These are phyloP conservation scores for Podarcis raffonei DNA, from an alignment of 2,113 vertebrate species.

Conservation along the genomic window DNA sequence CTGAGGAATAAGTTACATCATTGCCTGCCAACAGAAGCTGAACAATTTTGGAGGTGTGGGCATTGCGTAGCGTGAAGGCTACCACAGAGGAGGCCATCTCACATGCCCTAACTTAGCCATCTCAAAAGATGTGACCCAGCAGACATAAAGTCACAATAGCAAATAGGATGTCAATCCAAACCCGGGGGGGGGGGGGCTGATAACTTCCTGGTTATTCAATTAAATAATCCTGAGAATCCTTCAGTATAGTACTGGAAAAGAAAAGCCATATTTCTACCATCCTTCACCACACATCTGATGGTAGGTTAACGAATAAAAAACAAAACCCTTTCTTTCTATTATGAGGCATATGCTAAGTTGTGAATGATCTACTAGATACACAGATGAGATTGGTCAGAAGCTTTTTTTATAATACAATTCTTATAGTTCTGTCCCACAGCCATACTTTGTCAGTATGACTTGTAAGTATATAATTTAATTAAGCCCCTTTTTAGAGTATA, in stretches of 20 bases:
- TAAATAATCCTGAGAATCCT: background rate
- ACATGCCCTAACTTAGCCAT: no score
- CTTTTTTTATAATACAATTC: background rate
- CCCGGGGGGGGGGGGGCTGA: no score
- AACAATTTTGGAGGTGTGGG: no score
- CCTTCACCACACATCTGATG: background rate
- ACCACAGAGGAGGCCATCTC: no score
- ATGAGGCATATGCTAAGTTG: background rate
- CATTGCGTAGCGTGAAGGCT: no score
- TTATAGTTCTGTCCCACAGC: background rate
- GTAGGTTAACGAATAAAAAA: background rate
- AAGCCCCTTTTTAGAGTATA: background rate
- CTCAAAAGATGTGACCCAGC: no score
- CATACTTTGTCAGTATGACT: background rate
- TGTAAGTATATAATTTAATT: background rate
- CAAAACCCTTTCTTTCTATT: background rate
- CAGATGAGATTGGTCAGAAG: background rate
- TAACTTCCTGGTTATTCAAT: background rate
- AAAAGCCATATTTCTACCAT: background rate
- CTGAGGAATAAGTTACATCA: no score
- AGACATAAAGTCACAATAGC: no score
- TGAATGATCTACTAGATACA: background rate
- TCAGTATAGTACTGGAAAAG: background rate
- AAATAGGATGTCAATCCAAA: no score
- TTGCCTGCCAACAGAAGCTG: no score